Evolutionary conservation across 2,113 vertebrate species (phyloP), one percentile per base, ranked within the genome.

Genomic region (Pseudopodoces humilis): DNA sequence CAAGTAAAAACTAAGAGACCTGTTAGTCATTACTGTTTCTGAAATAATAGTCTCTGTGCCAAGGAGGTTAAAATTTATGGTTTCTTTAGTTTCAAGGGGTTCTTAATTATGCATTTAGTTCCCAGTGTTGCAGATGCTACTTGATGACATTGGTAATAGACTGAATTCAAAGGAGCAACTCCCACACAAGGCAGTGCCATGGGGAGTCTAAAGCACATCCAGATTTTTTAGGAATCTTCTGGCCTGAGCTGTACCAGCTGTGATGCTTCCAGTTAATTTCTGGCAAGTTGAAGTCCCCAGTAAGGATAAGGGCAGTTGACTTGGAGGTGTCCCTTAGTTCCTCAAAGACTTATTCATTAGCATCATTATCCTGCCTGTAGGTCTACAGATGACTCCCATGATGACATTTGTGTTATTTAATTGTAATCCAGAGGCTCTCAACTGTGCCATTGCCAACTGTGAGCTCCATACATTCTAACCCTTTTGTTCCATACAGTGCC

Each of bases 311-410:
- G 22, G 18, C 39, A 46, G 33, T 46, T 62, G 55, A 33, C 15
- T 37, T 60, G 46, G 28, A 46, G 33, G 10, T 28, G 15, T n/a
- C 33, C 46, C 46, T 37, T 33, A 33, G 18, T 33, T 86, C 39
- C 33, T 35, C 63, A 37, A 33, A 76, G 62, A 35, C 9, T n/a
- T 41, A 11, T 15, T 58, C 1, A 1, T 44, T 1, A 1, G 30
- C 30, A 41, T 23, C 46, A 44, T 37, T 33, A 33, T 37, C 46
- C 72, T 60, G 39, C 53, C 53, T 77, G 3, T 19, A 28, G 15
- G 8, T 46, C 55, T 33, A 4, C 23, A 7, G 53, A 33, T 1
- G 0, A 16, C 39, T 60, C 22, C 39, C 46, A 52, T 1, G 0
- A 7, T 52, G 37, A 33, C 27, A 52, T 50, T 27, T 27, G 15